These are phyloP conservation scores for Pseudococcus viburni DNA, from an alignment of 2,888 invertebrate genomes.

Conservation along the genomic window DNA sequence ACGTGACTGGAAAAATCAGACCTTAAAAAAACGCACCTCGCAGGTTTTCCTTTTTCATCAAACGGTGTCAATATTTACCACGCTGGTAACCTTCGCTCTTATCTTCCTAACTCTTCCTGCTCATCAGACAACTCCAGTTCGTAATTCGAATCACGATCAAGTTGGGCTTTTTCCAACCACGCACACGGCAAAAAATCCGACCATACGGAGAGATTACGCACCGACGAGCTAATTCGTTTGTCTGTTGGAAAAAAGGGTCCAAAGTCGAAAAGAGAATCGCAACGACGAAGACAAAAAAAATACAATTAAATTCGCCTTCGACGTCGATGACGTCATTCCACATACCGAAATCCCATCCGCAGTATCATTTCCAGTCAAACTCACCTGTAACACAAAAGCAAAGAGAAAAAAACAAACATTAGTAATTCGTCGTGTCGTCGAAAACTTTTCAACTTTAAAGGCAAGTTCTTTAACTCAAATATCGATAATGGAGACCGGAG, in stretches of 20 bases:
- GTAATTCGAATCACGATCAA: not conserved
- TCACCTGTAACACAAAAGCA: slow-evolving; percentile 26
- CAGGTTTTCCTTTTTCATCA: too few relatives aligned
- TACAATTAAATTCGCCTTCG: slow-evolving; percentile 4
- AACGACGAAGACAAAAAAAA: not conserved
- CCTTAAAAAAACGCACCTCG: too few relatives aligned
- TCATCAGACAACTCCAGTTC: not conserved
- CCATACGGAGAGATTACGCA: not conserved
- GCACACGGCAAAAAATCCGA: not conserved
- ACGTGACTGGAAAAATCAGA: too few relatives aligned
- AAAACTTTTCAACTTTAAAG: not conserved
- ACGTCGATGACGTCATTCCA: not conserved
- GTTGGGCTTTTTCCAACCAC: not conserved
- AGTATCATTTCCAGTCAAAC: slow-evolving; percentile 19
- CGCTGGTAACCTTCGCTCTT: not conserved
- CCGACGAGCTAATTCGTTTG: not conserved
- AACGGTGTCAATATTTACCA: not conserved
- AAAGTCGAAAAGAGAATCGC: not conserved
- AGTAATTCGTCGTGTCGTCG: slow-evolving; percentile 5
- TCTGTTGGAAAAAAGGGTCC: not conserved
- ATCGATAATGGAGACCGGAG: not conserved
- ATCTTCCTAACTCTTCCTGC: not conserved
- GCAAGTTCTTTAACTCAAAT: slow-evolving; percentile 21
- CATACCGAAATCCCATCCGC: not conserved
- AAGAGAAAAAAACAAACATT: slow-evolving; percentile 5